A percentile compares a stretch with the other conserved stretches of the same genome.
Conservation (phyloP, 2,797 vertebrate genomes). For the Falco rusticolus region DNA sequence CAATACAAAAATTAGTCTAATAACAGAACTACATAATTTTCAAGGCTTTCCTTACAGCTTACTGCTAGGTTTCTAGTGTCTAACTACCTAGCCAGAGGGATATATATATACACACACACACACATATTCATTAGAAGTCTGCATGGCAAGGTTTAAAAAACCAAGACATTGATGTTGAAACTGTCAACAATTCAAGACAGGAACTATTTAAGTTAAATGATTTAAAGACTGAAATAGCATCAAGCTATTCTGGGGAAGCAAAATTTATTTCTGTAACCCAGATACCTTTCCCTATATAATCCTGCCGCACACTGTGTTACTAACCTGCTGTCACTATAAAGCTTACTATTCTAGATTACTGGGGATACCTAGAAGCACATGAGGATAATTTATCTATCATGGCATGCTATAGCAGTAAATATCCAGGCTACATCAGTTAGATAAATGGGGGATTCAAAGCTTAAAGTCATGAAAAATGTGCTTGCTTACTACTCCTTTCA, state of each 20-base stretch:
- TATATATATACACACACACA: neutral
- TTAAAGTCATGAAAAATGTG: conserved; percentile 17
- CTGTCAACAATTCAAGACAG: conserved; percentile 24
- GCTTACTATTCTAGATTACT: conserved; percentile 34
- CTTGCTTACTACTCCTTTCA: neutral
- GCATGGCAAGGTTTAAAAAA: neutral
- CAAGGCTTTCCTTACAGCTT: neutral
- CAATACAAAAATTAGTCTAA: neutral
- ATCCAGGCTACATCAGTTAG: conserved; percentile 1
- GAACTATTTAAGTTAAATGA: conserved; percentile 22
- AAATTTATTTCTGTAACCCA: conserved; percentile 45
- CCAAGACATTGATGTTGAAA: neutral
- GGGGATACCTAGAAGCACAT: conserved; percentile 3
- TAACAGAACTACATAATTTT: neutral
- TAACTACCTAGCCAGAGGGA: neutral
- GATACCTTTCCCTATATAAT: conserved; percentile 18
- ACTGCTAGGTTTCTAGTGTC: neutral
- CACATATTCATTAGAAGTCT: neutral
- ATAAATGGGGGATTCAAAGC: neutral
- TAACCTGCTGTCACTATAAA: conserved; percentile 23
- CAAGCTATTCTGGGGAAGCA: neutral
- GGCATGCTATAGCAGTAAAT: conserved; percentile 34
- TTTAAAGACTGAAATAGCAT: conserved; percentile 4
- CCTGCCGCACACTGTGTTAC: neutral
- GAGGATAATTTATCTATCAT: conserved; percentile 19